Conservation (phyloP, 2,113 vertebrate species). For the Anoura caudifer region DNA sequence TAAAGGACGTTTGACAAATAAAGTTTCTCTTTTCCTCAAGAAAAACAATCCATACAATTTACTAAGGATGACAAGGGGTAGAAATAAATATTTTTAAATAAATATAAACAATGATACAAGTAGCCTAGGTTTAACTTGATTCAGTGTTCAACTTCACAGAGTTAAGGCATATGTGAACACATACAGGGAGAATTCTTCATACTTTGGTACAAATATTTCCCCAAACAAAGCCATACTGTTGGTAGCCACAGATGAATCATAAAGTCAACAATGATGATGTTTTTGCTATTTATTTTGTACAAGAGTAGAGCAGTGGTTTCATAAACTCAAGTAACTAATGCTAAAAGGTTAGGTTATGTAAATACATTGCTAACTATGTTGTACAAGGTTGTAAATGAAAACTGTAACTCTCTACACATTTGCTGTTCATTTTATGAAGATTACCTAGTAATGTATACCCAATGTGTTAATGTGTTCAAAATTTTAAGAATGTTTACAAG, state of each 20-base stretch:
- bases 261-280: neutral
- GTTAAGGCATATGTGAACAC: neutral
- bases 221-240: neutral
- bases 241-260: neutral
- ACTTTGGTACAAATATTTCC: neutral
- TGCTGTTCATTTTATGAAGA: neutral
- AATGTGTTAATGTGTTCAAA: neutral
- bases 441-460: neutral
- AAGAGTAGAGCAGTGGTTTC: neutral
- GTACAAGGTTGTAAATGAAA: neutral
- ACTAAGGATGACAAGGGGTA: neutral
- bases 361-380: neutral
- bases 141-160: neutral
- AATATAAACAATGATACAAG: neutral
- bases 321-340: neutral
- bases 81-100: neutral
- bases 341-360: neutral
- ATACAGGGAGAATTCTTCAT: neutral
- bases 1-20: neutral
- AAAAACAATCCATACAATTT: neutral
- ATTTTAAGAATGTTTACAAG: conserved; percentile 21
- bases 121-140: neutral
- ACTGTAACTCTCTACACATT: neutral
- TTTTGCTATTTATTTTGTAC: neutral
- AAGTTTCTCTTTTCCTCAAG: neutral